These are phyloP conservation scores for Porites divaricata DNA, from an alignment of 92 coral and sea anemone species.

Conservation along the genomic window DNA sequence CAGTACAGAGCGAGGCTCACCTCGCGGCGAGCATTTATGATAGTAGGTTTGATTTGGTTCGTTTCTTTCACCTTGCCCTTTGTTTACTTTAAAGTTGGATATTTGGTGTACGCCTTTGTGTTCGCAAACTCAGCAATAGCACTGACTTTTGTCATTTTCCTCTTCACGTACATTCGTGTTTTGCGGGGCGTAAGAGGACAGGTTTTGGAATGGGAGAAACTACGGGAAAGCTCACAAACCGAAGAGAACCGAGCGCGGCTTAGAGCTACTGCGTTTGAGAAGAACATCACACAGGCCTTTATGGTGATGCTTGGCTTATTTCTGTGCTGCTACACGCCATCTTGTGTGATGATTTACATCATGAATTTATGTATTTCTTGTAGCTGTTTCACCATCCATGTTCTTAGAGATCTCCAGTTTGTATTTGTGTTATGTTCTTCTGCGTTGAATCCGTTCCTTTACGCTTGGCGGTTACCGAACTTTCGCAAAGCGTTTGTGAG, in stretches of 20 bases:
- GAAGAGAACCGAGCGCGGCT: constrained; percentile 40
- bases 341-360: constrained; percentile 66
- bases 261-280: constrained; percentile 59
- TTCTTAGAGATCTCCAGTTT: constrained; percentile 77
- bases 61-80: constrained; percentile 66
- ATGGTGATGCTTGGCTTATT: constrained; percentile 69
- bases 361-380: constrained; percentile 73
- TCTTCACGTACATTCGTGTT: constrained; percentile 67
- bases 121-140: constrained; percentile 86
- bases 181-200: constrained; percentile 59
- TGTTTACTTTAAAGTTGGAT: constrained; percentile 77
- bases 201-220: constrained; percentile 47
- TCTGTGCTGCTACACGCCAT: constrained; percentile 73
- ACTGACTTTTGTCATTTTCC: constrained; percentile 54
- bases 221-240: constrained; percentile 34
- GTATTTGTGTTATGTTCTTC: constrained; percentile 64
- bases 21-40: constrained; percentile 40
- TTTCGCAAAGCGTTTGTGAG: constrained; percentile 61
- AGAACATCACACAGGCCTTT: constrained; percentile 66
- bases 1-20: constrained; percentile 64
- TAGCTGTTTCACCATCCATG: constrained; percentile 65
- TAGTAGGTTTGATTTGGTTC: constrained; percentile 66
- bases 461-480: constrained; percentile 80
- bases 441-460: constrained; percentile 73
- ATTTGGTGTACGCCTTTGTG: constrained; percentile 71